These are phyloP conservation scores for Aldrovandia affinis DNA, from an alignment of 2,797 vertebrate genomes.

Conservation along the genomic window DNA sequence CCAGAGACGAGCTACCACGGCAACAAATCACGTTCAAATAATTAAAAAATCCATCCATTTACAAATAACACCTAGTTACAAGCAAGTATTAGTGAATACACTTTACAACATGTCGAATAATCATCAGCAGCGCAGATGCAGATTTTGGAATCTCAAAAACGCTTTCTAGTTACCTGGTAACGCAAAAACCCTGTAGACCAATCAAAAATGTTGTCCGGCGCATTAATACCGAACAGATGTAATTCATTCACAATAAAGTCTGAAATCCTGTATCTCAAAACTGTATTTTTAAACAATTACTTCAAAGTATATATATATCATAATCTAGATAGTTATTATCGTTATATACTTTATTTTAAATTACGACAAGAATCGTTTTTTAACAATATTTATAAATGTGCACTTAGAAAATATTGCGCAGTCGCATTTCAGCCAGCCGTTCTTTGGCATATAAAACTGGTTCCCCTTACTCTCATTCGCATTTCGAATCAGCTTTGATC, in stretches of 20 bases:
- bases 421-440: constrained; percentile 50
- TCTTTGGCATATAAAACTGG: constrained; percentile 66
- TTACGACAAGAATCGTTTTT: background rate
- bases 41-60: too few species aligned
- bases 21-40: too few species aligned
- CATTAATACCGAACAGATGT: constrained; percentile 58
- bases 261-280: background rate
- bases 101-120: background rate
- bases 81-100: background rate
- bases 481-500: background rate
- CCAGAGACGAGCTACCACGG: background rate
- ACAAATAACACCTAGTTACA: background rate
- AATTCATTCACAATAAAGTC: background rate
- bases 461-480: background rate
- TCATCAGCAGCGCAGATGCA: background rate
- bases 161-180: constrained; percentile 68
- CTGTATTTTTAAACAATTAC: background rate
- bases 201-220: constrained; percentile 62
- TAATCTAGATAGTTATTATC: background rate
- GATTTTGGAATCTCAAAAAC: constrained; percentile 33
- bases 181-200: constrained; percentile 65
- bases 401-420: constrained; percentile 28
- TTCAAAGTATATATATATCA: background rate
- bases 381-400: background rate
- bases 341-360: background rate